Evolutionary conservation across 2,797 vertebrate genomes (phyloP), one percentile per base, ranked within the genome.

Genomic region (Typhlichthys subterraneus): DNA sequence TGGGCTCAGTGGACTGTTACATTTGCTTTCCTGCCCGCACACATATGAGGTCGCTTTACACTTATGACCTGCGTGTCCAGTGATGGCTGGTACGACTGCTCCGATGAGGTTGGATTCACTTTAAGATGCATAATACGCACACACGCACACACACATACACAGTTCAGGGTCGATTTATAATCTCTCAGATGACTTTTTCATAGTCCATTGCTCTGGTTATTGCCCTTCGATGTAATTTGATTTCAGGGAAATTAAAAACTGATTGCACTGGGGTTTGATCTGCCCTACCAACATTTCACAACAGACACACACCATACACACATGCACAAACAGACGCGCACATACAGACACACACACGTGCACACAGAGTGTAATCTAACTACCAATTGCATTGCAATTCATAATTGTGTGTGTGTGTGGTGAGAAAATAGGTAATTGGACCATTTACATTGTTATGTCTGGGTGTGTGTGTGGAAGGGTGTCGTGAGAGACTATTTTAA

Each of bases 231-330:
- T 86, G 85, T 86, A 78, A 89, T 84, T 87, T 78, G 70, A 84
- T 89, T 85, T 85, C 67, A 82, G 72, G 78, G 75, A 86, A 88
- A 86, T 83, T 86, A 86, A 85, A 87, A 84, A 83, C 70, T 77
- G 75, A 84, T 84, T 84, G 73, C 64, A 76, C 58, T 73, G 75
- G 76, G 72, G 67, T 76, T 87, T 66, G 70, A 80, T 76, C 53
- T 58, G 63, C 55, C 53, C 67, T 19, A n/a, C 29, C 12, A 12
- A 12, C 29, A 33, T 33, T 42, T 45, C 31, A 9, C 38, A 14
- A 14, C 31, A 14, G 6, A 56, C 31, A 14, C 53, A 4, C 53
- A n/a, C 53, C 52, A n/a, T 45, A 29, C 45, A 29, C 57, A 45
- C 57, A 53, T 49, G 51, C 61, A 60, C 61, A 57, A 14, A 53